phyloP scores from a whole-genome alignment of 2,888 invertebrate genomes.

The Pogonocherus hispidulus region DNA sequence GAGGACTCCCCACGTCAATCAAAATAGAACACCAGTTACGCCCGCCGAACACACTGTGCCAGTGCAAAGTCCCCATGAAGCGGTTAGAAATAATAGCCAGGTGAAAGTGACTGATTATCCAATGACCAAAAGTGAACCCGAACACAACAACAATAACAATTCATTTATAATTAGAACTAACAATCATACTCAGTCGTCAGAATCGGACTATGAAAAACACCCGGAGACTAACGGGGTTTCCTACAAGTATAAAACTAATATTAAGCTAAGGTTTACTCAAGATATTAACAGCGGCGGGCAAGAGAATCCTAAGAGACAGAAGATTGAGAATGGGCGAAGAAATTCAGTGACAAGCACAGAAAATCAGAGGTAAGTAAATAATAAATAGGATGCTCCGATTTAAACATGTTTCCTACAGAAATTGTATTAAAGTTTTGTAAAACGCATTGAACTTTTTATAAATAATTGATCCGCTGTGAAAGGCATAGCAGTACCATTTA shows the following conservation, averaged over 20 bases:
- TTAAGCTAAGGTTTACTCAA: slow-evolving; percentile 85
- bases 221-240: slow-evolving; percentile 64
- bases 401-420: background rate
- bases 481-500: too few species aligned
- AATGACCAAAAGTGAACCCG: slow-evolving; percentile 48
- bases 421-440: too few species aligned
- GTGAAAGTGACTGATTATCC: slow-evolving; percentile 43
- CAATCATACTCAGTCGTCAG: slow-evolving; percentile 32
- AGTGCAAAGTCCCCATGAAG: slow-evolving; percentile 41
- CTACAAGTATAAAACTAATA: slow-evolving; percentile 96
- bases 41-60: slow-evolving; percentile 62
- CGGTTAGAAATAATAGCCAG: slow-evolving; percentile 60
- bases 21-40: slow-evolving; percentile 47
- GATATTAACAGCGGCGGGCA: slow-evolving; percentile 66
- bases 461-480: too few species aligned
- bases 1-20: slow-evolving; percentile 46
- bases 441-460: too few species aligned
- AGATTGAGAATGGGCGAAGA: slow-evolving; percentile 56
- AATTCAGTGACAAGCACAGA: slow-evolving; percentile 67
- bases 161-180: slow-evolving; percentile 35
- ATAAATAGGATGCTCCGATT: background rate
- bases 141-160: slow-evolving; percentile 53
- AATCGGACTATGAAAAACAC: slow-evolving; percentile 61
- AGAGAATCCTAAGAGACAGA: slow-evolving; percentile 56
- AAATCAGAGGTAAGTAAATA: slow-evolving; percentile 65